Percentiles rank a stretch among this genome's conserved stretches.
Conservation (phyloP, 2,113 vertebrate genomes). For the Labrus mixtus region DNA sequence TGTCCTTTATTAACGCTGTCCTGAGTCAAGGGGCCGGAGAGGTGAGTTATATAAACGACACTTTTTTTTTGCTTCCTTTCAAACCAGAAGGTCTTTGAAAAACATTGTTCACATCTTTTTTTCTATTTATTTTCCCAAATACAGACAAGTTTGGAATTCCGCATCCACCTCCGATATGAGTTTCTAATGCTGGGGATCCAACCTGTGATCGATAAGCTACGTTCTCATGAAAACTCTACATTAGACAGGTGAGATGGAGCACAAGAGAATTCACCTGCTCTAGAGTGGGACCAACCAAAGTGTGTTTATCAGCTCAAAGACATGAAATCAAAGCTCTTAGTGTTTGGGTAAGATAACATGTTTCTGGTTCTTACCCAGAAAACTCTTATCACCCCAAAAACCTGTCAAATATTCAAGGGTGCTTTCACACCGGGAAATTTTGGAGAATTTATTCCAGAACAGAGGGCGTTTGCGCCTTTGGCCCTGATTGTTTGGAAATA, state of each 20-base stretch:
- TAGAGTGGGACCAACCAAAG: background rate
- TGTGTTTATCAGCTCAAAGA: background rate
- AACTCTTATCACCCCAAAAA: too few relatives aligned
- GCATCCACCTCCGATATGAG: constrained; percentile 97
- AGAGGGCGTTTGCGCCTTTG: too few relatives aligned
- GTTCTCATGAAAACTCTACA: constrained; percentile 96
- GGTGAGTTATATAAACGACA: constrained; percentile 79
- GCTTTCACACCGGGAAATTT: too few relatives aligned
- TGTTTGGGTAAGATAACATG: background rate
- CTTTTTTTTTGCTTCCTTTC: background rate
- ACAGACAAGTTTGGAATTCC: constrained; percentile 96
- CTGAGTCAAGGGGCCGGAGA: constrained; percentile 97
- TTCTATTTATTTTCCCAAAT: background rate
- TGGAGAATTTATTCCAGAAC: too few relatives aligned
- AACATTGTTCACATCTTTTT: background rate
- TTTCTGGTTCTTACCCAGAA: background rate
- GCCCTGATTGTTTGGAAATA: too few relatives aligned
- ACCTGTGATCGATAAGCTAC: constrained; percentile 97
- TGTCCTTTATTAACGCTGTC: constrained; percentile 99
- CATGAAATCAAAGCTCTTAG: background rate
- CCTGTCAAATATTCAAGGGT: background rate
- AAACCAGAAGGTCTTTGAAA: constrained; percentile 1
- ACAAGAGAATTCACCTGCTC: background rate
- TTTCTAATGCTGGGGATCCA: constrained; percentile 99
- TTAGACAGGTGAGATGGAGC: constrained; percentile 90